Evolutionary conservation across 2,888 invertebrate genomes (phyloP), one percentile per base, ranked within the genome.

Genomic region (Cheilosia vernalis): DNA sequence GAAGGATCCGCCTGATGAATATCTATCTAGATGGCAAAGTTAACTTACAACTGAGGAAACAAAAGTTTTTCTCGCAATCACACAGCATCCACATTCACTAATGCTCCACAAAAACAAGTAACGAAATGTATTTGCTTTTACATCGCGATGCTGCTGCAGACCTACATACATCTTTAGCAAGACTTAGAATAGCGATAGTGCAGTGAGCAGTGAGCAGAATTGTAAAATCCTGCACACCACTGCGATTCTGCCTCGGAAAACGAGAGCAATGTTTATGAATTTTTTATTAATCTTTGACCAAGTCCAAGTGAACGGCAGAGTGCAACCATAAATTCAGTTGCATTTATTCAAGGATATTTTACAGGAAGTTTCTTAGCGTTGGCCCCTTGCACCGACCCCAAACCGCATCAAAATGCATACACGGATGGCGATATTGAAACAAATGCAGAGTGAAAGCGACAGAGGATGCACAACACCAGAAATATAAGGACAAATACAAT

Each of bases 231-330:
- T 44, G 13, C 13, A 49, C 44, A 49, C 44, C 56, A 74, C 2
- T 4, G 21, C 51, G n/a, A 24, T 17, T 2, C 10, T 4, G 24
- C 33, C 13, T 21, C 21, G 9, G 4, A 72, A 84, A 64, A 49
- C 21, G 70, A 74, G 60, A 66, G 70, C 66, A 80, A 66, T 60
- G 69, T 84, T 84, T 80, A 80, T 84, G 84, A 80, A 70, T 84
- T 80, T 84, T 84, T 70, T 84, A 84, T 80, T 70, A 84, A 84
- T 84, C 84, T 74, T 64, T 84, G 84, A 84, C 79, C 84, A 79
- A 70, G 64, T 30, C 24, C 74, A 13, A 27, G 56, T 17, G 21
- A 27, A 47, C 47, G 9, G 51, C 24, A 51, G 10, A 40, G 49
- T 83, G 69, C 53, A 70, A 70, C 67, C 64, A 69, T 79, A 84